Evolutionary conservation across 1,140 invertebrate genomes (phyloP).

Genomic region (Idris sp.): DNA sequence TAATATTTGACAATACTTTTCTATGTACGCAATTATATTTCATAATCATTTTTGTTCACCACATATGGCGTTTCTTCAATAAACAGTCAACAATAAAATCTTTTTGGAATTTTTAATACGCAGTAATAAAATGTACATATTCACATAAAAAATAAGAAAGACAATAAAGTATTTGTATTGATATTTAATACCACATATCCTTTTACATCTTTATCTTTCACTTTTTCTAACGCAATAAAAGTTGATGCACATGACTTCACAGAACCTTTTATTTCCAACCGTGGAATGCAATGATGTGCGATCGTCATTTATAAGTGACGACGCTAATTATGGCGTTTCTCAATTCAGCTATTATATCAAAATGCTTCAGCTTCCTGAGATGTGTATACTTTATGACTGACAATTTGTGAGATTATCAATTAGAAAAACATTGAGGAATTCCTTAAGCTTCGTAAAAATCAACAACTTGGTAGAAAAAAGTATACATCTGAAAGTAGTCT

Average conservation of each 20-base stretch:
- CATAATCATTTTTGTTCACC: too few species aligned
- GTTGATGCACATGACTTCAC: slow-evolving; percentile 18
- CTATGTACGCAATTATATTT: not conserved
- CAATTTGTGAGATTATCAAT: too few species aligned
- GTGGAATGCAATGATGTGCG: slow-evolving; percentile 44
- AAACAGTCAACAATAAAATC: too few species aligned
- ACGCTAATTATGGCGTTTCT: slow-evolving; percentile 42
- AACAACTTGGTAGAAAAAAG: too few species aligned
- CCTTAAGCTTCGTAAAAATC: too few species aligned
- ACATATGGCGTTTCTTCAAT: too few species aligned
- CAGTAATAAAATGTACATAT: too few species aligned
- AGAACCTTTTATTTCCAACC: slow-evolving; percentile 32
- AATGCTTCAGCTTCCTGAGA: slow-evolving; percentile 28
- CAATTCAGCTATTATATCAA: slow-evolving; percentile 30
- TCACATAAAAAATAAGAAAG: too few species aligned
- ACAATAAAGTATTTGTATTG: slow-evolving; percentile 6
- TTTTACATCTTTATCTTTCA: slow-evolving; percentile 29
- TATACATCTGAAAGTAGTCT: too few species aligned
- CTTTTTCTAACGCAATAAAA: slow-evolving; percentile 32
- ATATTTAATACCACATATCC: slow-evolving; percentile 12
- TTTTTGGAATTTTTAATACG: not conserved
- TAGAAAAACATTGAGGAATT: too few species aligned
- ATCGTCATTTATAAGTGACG: slow-evolving; percentile 32
- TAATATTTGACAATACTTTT: slow-evolving; percentile 29
- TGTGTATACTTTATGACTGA: too few species aligned